Conservation (phyloP, 2,797 vertebrate species). For the Sphaeramia orbicularis region DNA sequence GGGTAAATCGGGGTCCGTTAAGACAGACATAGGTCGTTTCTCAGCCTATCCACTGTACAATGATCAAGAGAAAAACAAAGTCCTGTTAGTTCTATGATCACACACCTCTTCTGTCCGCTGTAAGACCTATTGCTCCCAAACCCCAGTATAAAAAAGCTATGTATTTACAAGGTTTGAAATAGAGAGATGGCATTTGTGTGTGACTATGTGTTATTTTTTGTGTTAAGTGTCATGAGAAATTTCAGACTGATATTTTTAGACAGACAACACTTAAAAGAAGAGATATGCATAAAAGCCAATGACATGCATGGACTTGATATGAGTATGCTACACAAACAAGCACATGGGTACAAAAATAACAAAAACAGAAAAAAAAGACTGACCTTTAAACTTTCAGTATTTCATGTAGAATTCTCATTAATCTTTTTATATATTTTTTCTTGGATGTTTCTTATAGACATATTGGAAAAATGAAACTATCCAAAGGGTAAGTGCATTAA, state of each 20-base stretch:
- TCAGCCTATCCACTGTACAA: slow-evolving; percentile 63
- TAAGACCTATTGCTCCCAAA: slow-evolving; percentile 82
- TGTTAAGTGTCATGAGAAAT: slow-evolving; percentile 44
- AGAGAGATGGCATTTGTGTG: slow-evolving; percentile 74
- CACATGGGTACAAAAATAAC: slow-evolving; percentile 46
- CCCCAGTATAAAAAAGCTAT: slow-evolving; percentile 82
- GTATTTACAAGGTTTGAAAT: slow-evolving; percentile 94
- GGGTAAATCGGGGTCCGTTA: slow-evolving; percentile 57
- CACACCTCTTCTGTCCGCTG: slow-evolving; percentile 83
- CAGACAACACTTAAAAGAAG: slow-evolving; percentile 61
- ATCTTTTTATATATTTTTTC: slow-evolving; percentile 45
- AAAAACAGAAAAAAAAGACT: slow-evolving; percentile 24
- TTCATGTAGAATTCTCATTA: slow-evolving; percentile 49
- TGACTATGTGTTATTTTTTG: slow-evolving; percentile 17
- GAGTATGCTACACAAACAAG: slow-evolving; percentile 57
- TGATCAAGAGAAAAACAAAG: slow-evolving; percentile 54
- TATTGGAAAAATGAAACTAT: slow-evolving; percentile 50
- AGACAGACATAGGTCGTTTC: slow-evolving; percentile 54
- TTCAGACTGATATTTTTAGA: slow-evolving; percentile 51
- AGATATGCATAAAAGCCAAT: slow-evolving; percentile 47
- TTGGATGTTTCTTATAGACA: slow-evolving; percentile 56
- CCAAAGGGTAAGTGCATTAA: slow-evolving; percentile 46
- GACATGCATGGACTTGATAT: slow-evolving; percentile 62
- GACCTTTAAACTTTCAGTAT: slow-evolving; percentile 45
- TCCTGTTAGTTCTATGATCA: slow-evolving; percentile 70